phyloP scores from a whole-genome alignment of 2,113 vertebrate genomes.

The Ia io region DNA sequence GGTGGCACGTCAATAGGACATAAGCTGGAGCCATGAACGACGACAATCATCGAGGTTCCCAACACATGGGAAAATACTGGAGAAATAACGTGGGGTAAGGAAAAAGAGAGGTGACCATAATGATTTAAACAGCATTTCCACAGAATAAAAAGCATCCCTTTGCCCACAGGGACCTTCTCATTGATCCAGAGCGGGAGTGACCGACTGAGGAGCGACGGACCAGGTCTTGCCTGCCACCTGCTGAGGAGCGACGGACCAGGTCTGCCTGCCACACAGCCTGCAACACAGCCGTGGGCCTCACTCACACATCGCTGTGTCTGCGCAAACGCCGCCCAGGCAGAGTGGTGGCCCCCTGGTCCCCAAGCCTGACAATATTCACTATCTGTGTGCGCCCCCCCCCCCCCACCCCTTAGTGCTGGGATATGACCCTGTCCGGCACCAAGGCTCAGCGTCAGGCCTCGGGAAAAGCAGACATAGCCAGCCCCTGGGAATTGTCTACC shows the following conservation, averaged over 20 bases:
- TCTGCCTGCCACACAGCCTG: neutral
- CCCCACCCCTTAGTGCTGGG: neutral
- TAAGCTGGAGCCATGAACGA: neutral
- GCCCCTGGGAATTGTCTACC: neutral
- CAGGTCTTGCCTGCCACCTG: neutral
- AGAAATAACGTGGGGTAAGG: neutral
- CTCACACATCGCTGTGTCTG: fast-evolving
- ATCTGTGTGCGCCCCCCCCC: neutral
- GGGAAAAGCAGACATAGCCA: neutral
- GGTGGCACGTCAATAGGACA: neutral
- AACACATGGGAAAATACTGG: neutral
- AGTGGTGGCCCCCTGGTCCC: neutral
- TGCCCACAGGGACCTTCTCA: neutral
- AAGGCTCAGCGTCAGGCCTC: neutral
- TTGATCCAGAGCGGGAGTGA: neutral
- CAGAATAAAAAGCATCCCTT: neutral
- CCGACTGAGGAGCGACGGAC: neutral
- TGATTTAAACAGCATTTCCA: neutral
- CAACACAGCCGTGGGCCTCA: no score
- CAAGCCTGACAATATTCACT: neutral
- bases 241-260: no score
- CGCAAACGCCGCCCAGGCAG: no score
- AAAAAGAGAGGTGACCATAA: neutral
- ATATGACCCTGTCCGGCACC: no score
- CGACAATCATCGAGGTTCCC: neutral